Conservation (phyloP, 2,797 vertebrate genomes). For the Falco naumanni region DNA sequence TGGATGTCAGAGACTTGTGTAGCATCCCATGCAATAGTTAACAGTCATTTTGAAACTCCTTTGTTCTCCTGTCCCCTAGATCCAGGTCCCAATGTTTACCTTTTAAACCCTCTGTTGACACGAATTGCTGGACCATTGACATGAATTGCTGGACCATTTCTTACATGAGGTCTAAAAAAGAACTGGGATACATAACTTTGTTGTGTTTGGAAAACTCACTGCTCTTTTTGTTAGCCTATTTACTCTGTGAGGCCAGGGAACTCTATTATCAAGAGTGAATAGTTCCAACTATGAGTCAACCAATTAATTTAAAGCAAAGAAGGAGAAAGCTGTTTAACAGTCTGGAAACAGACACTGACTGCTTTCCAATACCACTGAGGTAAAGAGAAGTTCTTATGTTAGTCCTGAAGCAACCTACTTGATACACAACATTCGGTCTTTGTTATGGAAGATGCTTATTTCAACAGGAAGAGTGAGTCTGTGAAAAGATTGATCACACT, state of each 20-base stretch:
- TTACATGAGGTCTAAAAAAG: neutral
- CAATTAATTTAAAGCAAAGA: neutral
- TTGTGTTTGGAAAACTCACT: neutral
- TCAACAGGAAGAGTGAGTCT: neutral
- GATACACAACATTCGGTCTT: neutral
- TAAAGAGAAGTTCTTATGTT: neutral
- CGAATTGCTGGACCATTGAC: too few species aligned
- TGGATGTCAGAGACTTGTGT: too few species aligned
- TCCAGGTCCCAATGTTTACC: too few species aligned
- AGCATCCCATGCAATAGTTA: too few species aligned
- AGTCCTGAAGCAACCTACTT: neutral
- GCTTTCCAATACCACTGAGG: neutral
- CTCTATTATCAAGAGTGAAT: neutral
- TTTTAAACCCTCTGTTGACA: too few species aligned
- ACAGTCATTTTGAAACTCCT: too few species aligned
- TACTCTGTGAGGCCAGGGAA: neutral
- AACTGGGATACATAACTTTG: neutral
- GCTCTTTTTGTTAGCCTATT: neutral
- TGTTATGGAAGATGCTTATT: neutral
- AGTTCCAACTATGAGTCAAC: neutral
- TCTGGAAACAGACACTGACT: neutral
- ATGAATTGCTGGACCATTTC: too few species aligned
- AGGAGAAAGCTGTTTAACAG: neutral
- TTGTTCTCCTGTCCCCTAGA: too few species aligned
- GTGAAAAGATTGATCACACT: accelerated